Conservation (phyloP, 35 echinoderm and acorn worm genomes). For the Acanthaster planci region DNA sequence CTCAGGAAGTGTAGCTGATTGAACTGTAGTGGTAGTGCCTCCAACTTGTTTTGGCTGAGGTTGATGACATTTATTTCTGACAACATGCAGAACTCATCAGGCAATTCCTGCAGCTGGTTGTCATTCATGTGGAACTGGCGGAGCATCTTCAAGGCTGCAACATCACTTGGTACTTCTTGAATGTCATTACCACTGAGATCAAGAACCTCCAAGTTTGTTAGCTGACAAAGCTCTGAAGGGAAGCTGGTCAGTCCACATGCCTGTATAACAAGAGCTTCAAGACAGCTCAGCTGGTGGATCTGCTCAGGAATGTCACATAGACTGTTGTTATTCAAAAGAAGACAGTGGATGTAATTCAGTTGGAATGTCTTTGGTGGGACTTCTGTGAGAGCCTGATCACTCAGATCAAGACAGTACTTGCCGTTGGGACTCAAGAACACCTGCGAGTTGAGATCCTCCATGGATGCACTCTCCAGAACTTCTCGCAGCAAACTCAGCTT, state of each 20-base stretch:
- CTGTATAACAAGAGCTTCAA: conserved; percentile 67
- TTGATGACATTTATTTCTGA: conserved; percentile 35
- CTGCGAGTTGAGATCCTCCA: conserved; percentile 22
- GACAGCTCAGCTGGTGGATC: conserved; percentile 37
- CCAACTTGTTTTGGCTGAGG: conserved; percentile 73
- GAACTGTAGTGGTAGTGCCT: conserved; percentile 63
- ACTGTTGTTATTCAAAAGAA: conserved; percentile 57
- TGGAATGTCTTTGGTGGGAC: conserved; percentile 47
- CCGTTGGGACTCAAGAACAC: conserved; percentile 25
- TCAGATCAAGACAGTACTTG: conserved; percentile 59
- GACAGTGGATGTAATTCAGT: conserved; percentile 66
- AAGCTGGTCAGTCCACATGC: conserved; percentile 57
- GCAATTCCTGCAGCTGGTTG: conserved; percentile 70
- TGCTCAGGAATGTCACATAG: conserved; percentile 51
- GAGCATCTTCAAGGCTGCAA: conserved; percentile 38
- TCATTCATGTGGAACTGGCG: conserved; percentile 68
- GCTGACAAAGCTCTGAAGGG: conserved; percentile 53
- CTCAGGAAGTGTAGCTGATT: conserved; percentile 49
- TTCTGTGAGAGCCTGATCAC: conserved; percentile 32
- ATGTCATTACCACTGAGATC: conserved; percentile 89
- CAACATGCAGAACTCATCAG: conserved; percentile 60
- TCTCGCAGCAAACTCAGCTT: conserved; percentile 29
- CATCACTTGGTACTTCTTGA: conserved; percentile 31
- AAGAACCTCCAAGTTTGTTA: conserved; percentile 53
- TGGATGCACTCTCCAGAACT: conserved; percentile 8